Evolutionary conservation across 1,140 invertebrate genomes (phyloP), one percentile per base, ranked within the genome.

Genomic region (Drosophila erecta): DNA sequence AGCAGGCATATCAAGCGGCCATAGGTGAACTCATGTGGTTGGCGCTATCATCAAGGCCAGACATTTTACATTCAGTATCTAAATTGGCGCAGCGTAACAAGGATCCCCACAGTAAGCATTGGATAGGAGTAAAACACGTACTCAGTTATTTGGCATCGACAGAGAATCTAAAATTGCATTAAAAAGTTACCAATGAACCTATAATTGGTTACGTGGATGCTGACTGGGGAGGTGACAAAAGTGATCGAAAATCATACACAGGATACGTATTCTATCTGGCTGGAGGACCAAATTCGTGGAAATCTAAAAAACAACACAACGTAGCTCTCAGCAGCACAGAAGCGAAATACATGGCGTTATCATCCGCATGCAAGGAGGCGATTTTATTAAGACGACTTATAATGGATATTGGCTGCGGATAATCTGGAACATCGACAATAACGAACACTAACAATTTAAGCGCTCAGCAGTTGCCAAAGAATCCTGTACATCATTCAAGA

Each of bases 401-500:
- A 2, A 20, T 43, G 40, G 41, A 43, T 5, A 43, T 43, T 8
- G 17, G 8, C 3, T 43, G 17, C 17, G 17, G 41, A 20, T 11
- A 44, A 10, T 2, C 20, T 4, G 17, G 8, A 4, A 38, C 20
- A 5, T 8, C 37, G 14, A 62, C 17, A 4, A 44, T 12, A 38
- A 10, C 43, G 10, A 33, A 44, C 54, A 37, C 47, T 8, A 47
- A 53, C 27, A 53, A 53, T 24, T 38, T 44, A 22, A 62, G 49
- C 27, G 40, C 49, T 4, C 49, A 62, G 30, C n/a, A 44, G 30
- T 20, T 37, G 24, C 14, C 61, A 11, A 64, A 14, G 33, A 65
- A 65, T 17, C 59, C 49, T 12, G 40, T 62, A 6, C 37, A 62
- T 12, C 49, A 62, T 53, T 51, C 17, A n/a, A 53, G 30, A n/a